Evolutionary conservation across 2,113 vertebrate species (phyloP), one percentile per base, ranked within the genome.

Genomic region (Suncus etruscus): DNA sequence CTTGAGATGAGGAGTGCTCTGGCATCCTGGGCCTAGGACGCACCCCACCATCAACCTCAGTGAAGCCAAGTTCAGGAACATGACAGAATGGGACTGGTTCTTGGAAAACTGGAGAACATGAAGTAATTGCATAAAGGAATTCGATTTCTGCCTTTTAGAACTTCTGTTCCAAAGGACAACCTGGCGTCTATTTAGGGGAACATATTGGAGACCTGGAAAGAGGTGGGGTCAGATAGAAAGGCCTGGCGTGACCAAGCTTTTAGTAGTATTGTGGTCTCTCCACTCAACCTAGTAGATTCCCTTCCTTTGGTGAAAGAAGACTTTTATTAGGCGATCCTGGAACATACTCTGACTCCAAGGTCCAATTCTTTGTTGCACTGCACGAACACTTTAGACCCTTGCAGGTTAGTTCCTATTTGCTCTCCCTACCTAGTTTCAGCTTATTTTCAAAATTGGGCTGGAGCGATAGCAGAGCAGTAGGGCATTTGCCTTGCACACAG

Each of bases 211-310:
- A 45, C 7, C 16, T 66, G 11, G 47, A 92, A 63, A 29, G 20
- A 66, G 27, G 8, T 14, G 20, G 54, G 7, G 16, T 11, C 32
- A 89, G 48, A 66, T 29, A n/a, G 86, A 88, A 68, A 47, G 39
- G 91, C 45, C 25, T 73, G 77, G 85, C 91, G 20, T 78, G 65
- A 77, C 69, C 75, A 27, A 89, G n/a, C 8, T 83, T 79, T 84
- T 11, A 4, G 58, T 81, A 70, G 51, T 74, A 75, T 54, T 84
- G 75, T 87, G 81, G 32, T 80, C 45, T 91, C 48, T 78, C 22
- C 65, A 24, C 14, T 87, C 50, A 82, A 66, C 11, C 54, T 51
- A 89, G 27, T 61, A 25, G 20, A 87, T 47, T 65, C 70, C 50
- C 16, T 74, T 83, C 68, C 31, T 68, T 87, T n/a, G 86, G 27